phyloP scores from a whole-genome alignment of 1,140 invertebrate species.

The Brachystomella parvula region DNA sequence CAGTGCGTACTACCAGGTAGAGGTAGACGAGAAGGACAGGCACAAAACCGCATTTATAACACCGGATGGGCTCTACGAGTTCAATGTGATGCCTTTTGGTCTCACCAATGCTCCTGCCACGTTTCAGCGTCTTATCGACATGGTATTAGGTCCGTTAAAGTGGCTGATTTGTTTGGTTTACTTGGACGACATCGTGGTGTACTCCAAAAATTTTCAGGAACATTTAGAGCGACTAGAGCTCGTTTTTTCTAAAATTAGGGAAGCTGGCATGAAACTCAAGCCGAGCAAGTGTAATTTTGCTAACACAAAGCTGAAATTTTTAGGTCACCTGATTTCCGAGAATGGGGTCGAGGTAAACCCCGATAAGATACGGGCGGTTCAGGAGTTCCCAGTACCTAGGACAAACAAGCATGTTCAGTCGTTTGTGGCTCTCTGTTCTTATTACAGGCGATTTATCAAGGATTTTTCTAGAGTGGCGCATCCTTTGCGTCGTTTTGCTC shows the following conservation, averaged over 20 bases:
- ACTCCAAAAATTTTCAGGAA: constrained; percentile 6
- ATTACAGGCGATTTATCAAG: constrained; percentile 25
- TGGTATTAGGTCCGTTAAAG: constrained; percentile 25
- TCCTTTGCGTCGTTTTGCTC: constrained; percentile 28
- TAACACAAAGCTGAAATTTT: constrained; percentile 5
- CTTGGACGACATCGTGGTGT: constrained; percentile 39
- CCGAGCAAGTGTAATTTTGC: constrained; percentile 25
- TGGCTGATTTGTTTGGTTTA: constrained; percentile 32
- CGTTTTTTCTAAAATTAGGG: constrained; percentile 4
- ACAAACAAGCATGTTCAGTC: background rate
- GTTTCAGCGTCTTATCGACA: constrained; percentile 44
- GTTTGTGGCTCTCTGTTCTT: constrained; percentile 22
- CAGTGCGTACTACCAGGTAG: constrained; percentile 47
- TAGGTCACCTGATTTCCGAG: constrained; percentile 20
- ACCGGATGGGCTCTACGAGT: constrained; percentile 30
- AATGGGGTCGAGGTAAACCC: constrained; percentile 11
- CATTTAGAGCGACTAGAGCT: constrained; percentile 11
- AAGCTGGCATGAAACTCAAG: constrained; percentile 19
- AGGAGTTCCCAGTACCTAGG: background rate
- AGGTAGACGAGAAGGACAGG: constrained; percentile 40
- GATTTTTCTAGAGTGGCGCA: constrained; percentile 16
- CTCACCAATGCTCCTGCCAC: constrained; percentile 43
- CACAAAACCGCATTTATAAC: constrained; percentile 43
- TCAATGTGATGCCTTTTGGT: constrained; percentile 41
- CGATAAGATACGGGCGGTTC: constrained; percentile 15